These are phyloP conservation scores for Seriola quinqueradiata DNA, from an alignment of 2,113 vertebrate species.

Conservation along the genomic window DNA sequence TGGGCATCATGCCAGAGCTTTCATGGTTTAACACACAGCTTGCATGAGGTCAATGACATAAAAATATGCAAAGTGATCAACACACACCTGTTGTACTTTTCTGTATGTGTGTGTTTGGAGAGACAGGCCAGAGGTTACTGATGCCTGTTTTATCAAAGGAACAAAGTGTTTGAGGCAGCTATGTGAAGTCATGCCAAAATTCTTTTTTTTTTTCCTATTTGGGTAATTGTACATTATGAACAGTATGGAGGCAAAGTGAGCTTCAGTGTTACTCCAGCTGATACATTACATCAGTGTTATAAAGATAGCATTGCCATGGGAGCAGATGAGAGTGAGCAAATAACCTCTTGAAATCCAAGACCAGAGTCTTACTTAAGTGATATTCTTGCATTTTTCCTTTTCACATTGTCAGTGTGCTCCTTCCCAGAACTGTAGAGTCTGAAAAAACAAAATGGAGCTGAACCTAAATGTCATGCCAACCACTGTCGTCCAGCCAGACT, in stretches of 20 bases:
- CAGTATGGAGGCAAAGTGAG: constrained; percentile 1
- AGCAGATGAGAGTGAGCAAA: constrained; percentile 5
- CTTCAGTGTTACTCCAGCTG: not conserved
- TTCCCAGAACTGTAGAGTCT: constrained; percentile 9
- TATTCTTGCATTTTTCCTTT: constrained; percentile 37
- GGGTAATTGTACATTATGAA: constrained; percentile 14
- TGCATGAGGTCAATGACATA: constrained; percentile 28
- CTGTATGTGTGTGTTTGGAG: constrained; percentile 7
- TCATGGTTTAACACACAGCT: constrained; percentile 17
- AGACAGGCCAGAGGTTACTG: constrained; percentile 12
- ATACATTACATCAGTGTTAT: constrained; percentile 54
- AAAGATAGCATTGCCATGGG: constrained; percentile 16
- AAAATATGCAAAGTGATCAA: constrained; percentile 66
- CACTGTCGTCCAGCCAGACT: constrained; percentile 15
- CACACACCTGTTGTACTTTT: constrained; percentile 42
- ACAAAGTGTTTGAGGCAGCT: constrained; percentile 61
- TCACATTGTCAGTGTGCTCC: constrained; percentile 21
- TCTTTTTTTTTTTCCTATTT: constrained; percentile 5
- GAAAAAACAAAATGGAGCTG: constrained; percentile 29
- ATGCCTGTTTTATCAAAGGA: not conserved
- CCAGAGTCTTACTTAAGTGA: constrained; percentile 53
- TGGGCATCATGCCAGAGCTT: constrained; percentile 35
- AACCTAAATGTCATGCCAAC: constrained; percentile 43
- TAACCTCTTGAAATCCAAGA: constrained; percentile 32
- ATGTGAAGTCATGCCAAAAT: constrained; percentile 68